A percentile compares a stretch with the other conserved stretches of the same genome.
phyloP scores from a whole-genome alignment of 2,797 vertebrate species.

The Lutjanus campechanus region DNA sequence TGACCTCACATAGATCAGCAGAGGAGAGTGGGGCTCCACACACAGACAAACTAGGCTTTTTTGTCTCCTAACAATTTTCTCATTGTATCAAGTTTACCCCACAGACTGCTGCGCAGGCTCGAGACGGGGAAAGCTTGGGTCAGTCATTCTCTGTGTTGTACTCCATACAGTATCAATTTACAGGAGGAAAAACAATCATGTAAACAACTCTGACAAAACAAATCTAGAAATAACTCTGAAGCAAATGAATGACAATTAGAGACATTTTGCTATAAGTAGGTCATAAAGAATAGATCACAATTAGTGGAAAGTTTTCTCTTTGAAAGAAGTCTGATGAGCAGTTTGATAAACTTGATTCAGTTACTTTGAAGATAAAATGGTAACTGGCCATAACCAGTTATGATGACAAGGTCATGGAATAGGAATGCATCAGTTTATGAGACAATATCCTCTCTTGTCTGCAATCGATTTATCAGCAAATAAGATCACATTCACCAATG shows the following conservation, averaged over 20 bases:
- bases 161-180: constrained; percentile 29
- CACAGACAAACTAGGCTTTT: constrained; percentile 73
- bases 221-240: background rate
- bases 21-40: constrained; percentile 45
- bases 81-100: constrained; percentile 73
- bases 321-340: background rate
- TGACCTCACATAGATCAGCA: constrained; percentile 70
- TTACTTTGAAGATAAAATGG: background rate
- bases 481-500: too few relatives aligned
- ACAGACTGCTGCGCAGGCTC: constrained; percentile 57
- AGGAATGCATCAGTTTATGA: too few relatives aligned
- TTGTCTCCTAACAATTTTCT: constrained; percentile 79
- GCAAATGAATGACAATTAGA: background rate
- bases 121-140: constrained; percentile 43
- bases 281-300: background rate
- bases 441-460: too few relatives aligned
- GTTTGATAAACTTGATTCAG: background rate
- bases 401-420: background rate
- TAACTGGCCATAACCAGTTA: background rate
- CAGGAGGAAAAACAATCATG: background rate
- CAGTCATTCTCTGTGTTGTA: constrained; percentile 29
- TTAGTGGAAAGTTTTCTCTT: background rate
- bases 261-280: background rate
- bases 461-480: too few relatives aligned
- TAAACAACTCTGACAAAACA: background rate